These are phyloP conservation scores for Elaphurus davidianus DNA, from an alignment of 2,113 vertebrate species.

Conservation along the genomic window DNA sequence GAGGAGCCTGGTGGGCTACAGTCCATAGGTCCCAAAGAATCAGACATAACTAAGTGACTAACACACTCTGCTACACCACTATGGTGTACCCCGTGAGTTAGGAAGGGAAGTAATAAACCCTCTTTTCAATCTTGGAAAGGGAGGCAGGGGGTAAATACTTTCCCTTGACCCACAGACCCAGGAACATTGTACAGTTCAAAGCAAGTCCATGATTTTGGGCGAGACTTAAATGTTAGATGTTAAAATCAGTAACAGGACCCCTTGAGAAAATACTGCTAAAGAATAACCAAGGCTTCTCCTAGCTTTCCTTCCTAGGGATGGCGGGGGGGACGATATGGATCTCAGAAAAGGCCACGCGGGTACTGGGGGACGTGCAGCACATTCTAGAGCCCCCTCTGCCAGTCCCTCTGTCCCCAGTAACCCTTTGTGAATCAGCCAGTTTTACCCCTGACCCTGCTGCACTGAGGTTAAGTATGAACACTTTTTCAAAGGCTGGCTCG, in stretches of 20 bases:
- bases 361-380: rapidly evolving
- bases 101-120: not conserved
- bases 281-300: not conserved
- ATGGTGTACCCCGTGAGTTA: not conserved
- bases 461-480: slow-evolving; percentile 68
- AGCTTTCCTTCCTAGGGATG: not conserved
- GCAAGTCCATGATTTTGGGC: not conserved
- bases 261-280: not conserved
- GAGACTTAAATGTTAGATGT: not conserved
- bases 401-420: slow-evolving; percentile 44
- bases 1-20: not conserved
- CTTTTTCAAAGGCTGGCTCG: slow-evolving; percentile 57
- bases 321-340: not conserved
- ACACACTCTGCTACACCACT: not conserved
- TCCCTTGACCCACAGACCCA: rapidly evolving
- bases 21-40: not conserved
- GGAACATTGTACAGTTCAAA: not conserved
- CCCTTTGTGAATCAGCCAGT: slow-evolving; percentile 38
- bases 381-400: rapidly evolving
- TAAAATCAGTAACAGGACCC: not conserved
- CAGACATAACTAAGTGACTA: not conserved
- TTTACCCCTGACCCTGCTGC: slow-evolving; percentile 47
- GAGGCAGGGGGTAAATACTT: not conserved
- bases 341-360: rapidly evolving
- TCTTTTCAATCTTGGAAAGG: not conserved